phyloP scores from a whole-genome alignment of 2,113 vertebrate species.

The Cyanocitta stelleri region DNA sequence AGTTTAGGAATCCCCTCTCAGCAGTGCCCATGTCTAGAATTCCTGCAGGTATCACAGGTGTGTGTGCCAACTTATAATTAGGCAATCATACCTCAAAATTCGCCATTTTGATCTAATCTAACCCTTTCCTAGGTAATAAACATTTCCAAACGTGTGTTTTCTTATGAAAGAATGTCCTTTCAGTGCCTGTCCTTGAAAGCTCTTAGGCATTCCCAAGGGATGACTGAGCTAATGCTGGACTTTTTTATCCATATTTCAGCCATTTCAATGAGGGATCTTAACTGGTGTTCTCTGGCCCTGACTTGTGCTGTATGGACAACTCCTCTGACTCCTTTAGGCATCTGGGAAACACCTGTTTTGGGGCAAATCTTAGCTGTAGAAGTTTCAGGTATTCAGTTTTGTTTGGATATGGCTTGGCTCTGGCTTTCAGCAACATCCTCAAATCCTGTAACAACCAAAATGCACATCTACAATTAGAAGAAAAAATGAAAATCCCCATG shows the following conservation, averaged over 20 bases:
- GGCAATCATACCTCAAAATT: not conserved
- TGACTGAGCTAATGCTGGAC: not conserved
- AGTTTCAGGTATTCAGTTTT: not conserved
- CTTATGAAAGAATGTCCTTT: not conserved
- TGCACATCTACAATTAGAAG: not conserved
- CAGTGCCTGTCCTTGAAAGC: not conserved
- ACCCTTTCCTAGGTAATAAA: not conserved
- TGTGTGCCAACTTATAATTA: not conserved
- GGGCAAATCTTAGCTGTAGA: not conserved
- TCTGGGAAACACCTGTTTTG: not conserved
- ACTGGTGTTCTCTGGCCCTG: not conserved
- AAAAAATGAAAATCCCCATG: not conserved
- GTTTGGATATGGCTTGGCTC: not conserved
- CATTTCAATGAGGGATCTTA: not conserved
- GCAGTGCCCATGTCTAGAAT: not conserved
- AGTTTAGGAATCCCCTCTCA: not conserved
- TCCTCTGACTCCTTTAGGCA: not conserved
- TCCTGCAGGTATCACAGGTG: not conserved
- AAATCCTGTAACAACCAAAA: not conserved
- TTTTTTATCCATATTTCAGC: not conserved
- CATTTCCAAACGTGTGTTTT: not conserved
- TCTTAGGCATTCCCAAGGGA: not conserved
- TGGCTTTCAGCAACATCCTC: not conserved
- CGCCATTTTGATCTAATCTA: not conserved
- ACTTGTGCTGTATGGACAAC: not conserved